Conservation (phyloP, 1,140 invertebrate species). For the Aphis craccivora region DNA sequence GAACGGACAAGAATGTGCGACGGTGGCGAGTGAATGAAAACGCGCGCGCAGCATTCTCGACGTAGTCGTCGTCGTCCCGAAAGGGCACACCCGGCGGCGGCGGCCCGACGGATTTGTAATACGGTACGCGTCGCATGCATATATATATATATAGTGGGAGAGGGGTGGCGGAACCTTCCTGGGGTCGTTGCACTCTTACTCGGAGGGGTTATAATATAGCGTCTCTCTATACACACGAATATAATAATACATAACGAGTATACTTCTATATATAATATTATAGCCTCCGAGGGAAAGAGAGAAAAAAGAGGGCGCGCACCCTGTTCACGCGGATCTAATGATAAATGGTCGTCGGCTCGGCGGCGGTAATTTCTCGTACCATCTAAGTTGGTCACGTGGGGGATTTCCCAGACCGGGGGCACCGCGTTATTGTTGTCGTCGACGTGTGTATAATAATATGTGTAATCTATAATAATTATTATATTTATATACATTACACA, state of each 20-base stretch:
- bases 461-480: too few relatives aligned
- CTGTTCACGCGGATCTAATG: conserved; percentile 18
- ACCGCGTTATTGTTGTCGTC: neutral
- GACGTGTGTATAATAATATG: too few relatives aligned
- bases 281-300: neutral
- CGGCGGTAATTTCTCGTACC: neutral
- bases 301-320: conserved; percentile 16
- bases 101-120: neutral
- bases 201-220: neutral
- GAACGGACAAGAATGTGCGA: neutral
- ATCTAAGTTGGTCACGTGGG: neutral
- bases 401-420: neutral
- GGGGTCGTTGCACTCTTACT: conserved; percentile 32
- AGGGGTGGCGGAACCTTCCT: neutral
- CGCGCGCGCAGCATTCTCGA: conserved; percentile 38
- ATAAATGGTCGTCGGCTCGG: conserved; percentile 25
- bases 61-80: neutral
- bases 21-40: conserved; percentile 37
- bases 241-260: neutral
- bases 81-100: conserved; percentile 36
- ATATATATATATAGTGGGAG: neutral
- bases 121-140: neutral
- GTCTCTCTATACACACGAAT: conserved; percentile 21
- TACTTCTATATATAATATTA: neutral
- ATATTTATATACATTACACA: too few relatives aligned